These are phyloP conservation scores for Apamea epomidion DNA, from an alignment of 2,888 invertebrate species.

Conservation along the genomic window DNA sequence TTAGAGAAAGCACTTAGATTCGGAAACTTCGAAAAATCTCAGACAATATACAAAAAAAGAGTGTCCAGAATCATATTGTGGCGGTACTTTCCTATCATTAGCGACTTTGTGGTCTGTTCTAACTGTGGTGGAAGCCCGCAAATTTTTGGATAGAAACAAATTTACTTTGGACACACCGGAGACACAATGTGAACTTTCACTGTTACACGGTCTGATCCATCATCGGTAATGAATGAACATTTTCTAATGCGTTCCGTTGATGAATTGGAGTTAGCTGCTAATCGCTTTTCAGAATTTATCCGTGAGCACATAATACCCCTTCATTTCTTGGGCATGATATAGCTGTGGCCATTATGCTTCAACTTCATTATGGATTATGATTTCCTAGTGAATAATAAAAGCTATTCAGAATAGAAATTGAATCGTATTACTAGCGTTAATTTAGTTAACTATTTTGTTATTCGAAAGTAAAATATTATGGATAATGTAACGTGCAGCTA, in stretches of 20 bases:
- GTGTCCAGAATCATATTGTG: slow-evolving; percentile 74
- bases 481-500: slow-evolving; percentile 16
- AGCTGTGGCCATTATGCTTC: slow-evolving; percentile 40
- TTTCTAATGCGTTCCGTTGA: slow-evolving; percentile 78
- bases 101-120: slow-evolving; percentile 79
- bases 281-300: slow-evolving; percentile 69
- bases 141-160: slow-evolving; percentile 80
- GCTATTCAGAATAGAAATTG: slow-evolving; percentile 52
- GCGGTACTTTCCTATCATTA: slow-evolving; percentile 86
- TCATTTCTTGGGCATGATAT: slow-evolving; percentile 44
- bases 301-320: slow-evolving; percentile 47
- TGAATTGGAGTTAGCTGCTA: slow-evolving; percentile 69
- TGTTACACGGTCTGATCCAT: slow-evolving; percentile 78
- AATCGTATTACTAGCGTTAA: slow-evolving; percentile 34
- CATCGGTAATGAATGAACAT: slow-evolving; percentile 80
- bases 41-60: slow-evolving; percentile 73
- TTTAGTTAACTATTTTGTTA: slow-evolving; percentile 37
- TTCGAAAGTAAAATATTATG: slow-evolving; percentile 47
- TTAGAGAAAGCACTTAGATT: slow-evolving; percentile 64
- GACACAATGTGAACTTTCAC: slow-evolving; percentile 84
- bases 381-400: slow-evolving; percentile 46
- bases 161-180: slow-evolving; percentile 76
- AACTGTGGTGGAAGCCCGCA: slow-evolving; percentile 75
- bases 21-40: slow-evolving; percentile 68
- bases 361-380: slow-evolving; percentile 48